A percentile compares a stretch with the other conserved stretches of the same genome.
These are phyloP conservation scores for Archips xylosteana DNA, from an alignment of 2,888 invertebrate species.

Conservation along the genomic window DNA sequence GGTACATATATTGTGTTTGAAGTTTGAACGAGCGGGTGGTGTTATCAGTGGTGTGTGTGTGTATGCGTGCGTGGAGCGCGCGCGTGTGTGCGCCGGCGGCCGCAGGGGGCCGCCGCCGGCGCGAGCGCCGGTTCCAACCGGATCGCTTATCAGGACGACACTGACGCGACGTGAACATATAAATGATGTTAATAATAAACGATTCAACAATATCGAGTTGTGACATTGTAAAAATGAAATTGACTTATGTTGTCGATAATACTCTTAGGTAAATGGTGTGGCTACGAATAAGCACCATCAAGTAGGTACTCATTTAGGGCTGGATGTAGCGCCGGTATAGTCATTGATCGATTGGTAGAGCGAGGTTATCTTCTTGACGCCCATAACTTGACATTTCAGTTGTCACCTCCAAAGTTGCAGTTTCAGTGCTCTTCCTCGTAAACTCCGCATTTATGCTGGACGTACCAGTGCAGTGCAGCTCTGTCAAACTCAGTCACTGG, in stretches of 20 bases:
- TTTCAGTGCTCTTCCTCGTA: no score
- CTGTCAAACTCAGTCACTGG: no score
- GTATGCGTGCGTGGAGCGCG: slow-evolving; percentile 40
- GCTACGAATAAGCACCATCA: background rate
- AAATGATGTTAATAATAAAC: slow-evolving; percentile 60
- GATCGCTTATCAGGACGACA: slow-evolving; percentile 77
- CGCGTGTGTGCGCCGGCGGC: slow-evolving; percentile 61
- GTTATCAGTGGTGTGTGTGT: slow-evolving; percentile 61
- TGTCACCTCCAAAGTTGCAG: no score
- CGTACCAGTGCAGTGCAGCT: no score
- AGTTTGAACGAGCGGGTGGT: slow-evolving; percentile 47
- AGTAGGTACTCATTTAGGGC: no score
- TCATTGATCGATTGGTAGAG: no score
- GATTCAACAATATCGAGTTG: slow-evolving; percentile 55
- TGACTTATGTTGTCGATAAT: slow-evolving; percentile 10
- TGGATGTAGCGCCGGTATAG: no score
- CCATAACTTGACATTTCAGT: no score
- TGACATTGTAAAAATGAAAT: slow-evolving; percentile 46
- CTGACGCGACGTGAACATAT: slow-evolving; percentile 57
- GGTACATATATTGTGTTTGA: slow-evolving; percentile 33
- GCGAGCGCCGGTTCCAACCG: slow-evolving; percentile 69
- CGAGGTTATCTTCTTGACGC: no score
- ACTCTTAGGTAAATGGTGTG: background rate
- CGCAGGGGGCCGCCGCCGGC: slow-evolving; percentile 73
- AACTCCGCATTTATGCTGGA: no score